Percentiles rank a stretch among this genome's conserved stretches.
phyloP scores from a whole-genome alignment of 2,797 vertebrate species.

The Xenentodon cancila region DNA sequence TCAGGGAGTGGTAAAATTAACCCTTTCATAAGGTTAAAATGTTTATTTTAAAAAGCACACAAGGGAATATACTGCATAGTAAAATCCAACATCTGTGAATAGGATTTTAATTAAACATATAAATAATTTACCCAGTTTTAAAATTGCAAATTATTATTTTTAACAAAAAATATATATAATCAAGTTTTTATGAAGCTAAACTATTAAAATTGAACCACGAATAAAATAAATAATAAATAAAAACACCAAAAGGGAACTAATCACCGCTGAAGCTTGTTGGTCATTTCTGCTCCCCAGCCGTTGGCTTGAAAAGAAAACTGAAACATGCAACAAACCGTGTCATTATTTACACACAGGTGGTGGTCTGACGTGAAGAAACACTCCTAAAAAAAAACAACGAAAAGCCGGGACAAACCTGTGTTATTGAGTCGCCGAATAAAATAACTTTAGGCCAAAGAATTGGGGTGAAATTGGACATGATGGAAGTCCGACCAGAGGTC shows the following conservation, averaged over 20 bases:
- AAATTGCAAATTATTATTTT: too few relatives aligned
- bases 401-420: slow-evolving; percentile 83
- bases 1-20: too few relatives aligned
- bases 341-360: background rate
- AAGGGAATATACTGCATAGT: too few relatives aligned
- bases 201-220: too few relatives aligned
- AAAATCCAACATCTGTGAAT: too few relatives aligned
- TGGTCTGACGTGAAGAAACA: too few relatives aligned
- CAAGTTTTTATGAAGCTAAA: too few relatives aligned
- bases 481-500: background rate
- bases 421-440: slow-evolving; percentile 95
- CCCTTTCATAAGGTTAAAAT: too few relatives aligned
- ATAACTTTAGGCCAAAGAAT: slow-evolving; percentile 87
- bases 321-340: slow-evolving; percentile 35
- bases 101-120: too few relatives aligned
- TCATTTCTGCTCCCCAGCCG: slow-evolving; percentile 89
- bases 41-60: too few relatives aligned
- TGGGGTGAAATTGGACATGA: slow-evolving; percentile 74
- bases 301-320: slow-evolving; percentile 90
- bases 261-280: slow-evolving; percentile 89
- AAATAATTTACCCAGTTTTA: background rate
- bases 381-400: background rate
- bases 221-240: background rate
- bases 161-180: too few relatives aligned
- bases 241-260: slow-evolving; percentile 6